Evolutionary conservation across 1,140 invertebrate genomes (phyloP).

Genomic region (Listronotus oregonensis): DNA sequence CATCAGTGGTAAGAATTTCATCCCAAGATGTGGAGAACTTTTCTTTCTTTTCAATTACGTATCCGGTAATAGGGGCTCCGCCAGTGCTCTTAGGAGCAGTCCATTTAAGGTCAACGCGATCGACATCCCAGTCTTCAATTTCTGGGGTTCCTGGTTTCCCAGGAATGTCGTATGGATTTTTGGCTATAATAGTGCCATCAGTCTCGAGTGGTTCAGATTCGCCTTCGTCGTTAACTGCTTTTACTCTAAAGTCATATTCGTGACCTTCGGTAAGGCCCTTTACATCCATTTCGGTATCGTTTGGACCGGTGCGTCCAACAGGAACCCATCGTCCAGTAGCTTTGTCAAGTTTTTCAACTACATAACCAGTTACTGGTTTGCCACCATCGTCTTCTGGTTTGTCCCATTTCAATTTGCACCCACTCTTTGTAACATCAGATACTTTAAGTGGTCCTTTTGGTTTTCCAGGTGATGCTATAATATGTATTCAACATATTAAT

Average conservation of each 20-base stretch:
- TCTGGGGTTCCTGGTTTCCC: slow-evolving; percentile 87
- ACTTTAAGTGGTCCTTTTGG: slow-evolving; percentile 92
- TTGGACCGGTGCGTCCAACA: slow-evolving; percentile 82
- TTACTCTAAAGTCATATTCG: slow-evolving; percentile 95
- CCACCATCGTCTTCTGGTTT: slow-evolving; percentile 99
- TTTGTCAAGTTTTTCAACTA: slow-evolving; percentile 95
- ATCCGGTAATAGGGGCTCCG: slow-evolving; percentile 93
- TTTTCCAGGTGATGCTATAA: slow-evolving; percentile 74
- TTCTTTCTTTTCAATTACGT: slow-evolving; percentile 96
- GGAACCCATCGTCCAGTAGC: slow-evolving; percentile 92
- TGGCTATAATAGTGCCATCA: slow-evolving; percentile 81
- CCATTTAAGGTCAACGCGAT: slow-evolving; percentile 93
- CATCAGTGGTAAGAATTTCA: slow-evolving; percentile 79
- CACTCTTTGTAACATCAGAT: slow-evolving; percentile 87
- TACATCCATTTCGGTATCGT: slow-evolving; percentile 87
- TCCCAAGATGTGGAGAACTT: slow-evolving; percentile 88
- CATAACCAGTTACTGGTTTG: slow-evolving; percentile 92
- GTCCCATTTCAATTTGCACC: slow-evolving; percentile 93
- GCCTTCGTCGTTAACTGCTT: slow-evolving; percentile 97
- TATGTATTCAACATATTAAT: background rate
- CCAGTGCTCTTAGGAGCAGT: slow-evolving; percentile 85
- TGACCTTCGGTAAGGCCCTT: slow-evolving; percentile 91
- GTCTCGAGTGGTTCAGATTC: slow-evolving; percentile 94
- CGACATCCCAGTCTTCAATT: slow-evolving; percentile 91
- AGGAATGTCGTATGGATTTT: slow-evolving; percentile 92